Evolutionary conservation across 2,113 vertebrate species (phyloP).

Genomic region (Danionella cerebrum): DNA sequence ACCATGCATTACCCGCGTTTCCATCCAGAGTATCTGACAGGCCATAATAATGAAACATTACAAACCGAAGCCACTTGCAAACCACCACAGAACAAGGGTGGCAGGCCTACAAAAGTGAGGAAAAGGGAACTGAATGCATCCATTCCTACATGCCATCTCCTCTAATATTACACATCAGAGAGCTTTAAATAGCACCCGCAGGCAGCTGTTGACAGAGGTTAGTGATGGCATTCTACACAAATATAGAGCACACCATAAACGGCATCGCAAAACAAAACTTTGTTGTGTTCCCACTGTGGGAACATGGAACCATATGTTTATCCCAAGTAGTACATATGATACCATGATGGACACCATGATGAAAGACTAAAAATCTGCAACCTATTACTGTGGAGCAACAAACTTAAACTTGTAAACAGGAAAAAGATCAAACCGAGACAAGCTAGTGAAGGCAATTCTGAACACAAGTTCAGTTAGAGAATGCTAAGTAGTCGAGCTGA

Average conservation of each 20-base stretch:
- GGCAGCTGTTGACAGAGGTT: constrained; percentile 53
- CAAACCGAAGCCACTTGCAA: neutral
- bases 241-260: constrained; percentile 49
- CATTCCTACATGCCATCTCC: constrained; percentile 31
- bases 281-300: constrained; percentile 23
- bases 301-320: constrained; percentile 7
- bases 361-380: neutral
- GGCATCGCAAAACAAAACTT: constrained; percentile 47
- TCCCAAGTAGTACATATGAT: neutral
- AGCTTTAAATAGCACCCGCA: constrained; percentile 49
- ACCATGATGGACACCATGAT: neutral
- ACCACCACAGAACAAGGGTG: constrained; percentile 23
- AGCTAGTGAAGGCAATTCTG: neutral
- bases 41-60: neutral
- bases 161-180: constrained; percentile 55
- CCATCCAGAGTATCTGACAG: neutral
- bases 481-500: too few relatives aligned
- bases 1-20: neutral
- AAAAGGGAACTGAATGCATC: constrained; percentile 47
- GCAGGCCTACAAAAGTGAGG: constrained; percentile 43
- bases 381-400: neutral
- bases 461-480: neutral
- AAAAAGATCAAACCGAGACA: neutral
- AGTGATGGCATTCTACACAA: constrained; percentile 44
- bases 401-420: neutral